Percentiles rank a stretch among this genome's conserved stretches.
phyloP scores from a whole-genome alignment of 2,888 invertebrate genomes.

The Ophion obscuratus region DNA sequence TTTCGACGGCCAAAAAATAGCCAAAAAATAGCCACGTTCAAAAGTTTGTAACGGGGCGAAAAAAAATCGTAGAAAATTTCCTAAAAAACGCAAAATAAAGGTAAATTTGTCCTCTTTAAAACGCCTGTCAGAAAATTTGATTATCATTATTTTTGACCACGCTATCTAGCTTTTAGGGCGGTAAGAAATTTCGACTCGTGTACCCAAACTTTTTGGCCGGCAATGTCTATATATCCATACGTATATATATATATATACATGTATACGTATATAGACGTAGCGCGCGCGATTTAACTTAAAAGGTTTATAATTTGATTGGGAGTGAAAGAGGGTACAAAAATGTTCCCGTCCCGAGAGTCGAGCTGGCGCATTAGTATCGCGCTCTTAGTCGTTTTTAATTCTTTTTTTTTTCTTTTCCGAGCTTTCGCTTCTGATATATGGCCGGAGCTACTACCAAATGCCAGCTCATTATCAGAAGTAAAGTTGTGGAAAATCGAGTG shows the following conservation, averaged over 20 bases:
- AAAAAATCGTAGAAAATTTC: too few species aligned
- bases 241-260: background rate
- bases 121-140: too few species aligned
- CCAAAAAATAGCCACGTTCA: too few species aligned
- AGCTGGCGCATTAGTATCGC: constrained; percentile 5
- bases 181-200: too few species aligned
- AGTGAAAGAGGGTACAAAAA: constrained; percentile 51
- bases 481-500: constrained; percentile 47
- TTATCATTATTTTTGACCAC: too few species aligned
- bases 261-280: background rate
- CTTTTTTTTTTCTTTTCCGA: constrained; percentile 28
- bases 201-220: too few species aligned
- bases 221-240: too few species aligned
- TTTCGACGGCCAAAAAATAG: too few species aligned
- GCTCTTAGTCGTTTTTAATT: constrained; percentile 25
- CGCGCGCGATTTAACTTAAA: constrained; percentile 42
- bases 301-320: constrained; percentile 56
- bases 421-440: constrained; percentile 25
- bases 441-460: constrained; percentile 17
- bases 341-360: constrained; percentile 30
- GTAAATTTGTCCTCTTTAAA: too few species aligned
- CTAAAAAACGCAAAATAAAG: too few species aligned
- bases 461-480: constrained; percentile 42
- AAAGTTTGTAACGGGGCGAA: too few species aligned
- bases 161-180: too few species aligned